Evolutionary conservation across 2,888 invertebrate genomes (phyloP).

Genomic region (Automeris io): DNA sequence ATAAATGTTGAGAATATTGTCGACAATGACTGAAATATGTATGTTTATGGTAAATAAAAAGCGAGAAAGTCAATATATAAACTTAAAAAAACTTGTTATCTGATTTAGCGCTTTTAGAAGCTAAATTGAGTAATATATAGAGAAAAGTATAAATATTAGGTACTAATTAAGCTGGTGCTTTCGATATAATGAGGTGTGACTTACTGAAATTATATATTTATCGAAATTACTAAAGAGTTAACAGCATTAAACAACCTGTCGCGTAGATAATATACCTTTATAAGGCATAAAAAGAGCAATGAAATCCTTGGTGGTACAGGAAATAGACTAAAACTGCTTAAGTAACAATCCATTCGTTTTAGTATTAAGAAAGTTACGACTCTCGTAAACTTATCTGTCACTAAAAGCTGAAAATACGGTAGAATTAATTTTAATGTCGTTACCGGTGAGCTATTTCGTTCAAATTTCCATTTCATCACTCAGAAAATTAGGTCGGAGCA

Average conservation of each 20-base stretch:
- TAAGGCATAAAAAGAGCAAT: slow-evolving; percentile 4
- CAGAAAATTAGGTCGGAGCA: slow-evolving; percentile 44
- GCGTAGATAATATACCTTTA: slow-evolving; percentile 1
- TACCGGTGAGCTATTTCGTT: slow-evolving; percentile 33
- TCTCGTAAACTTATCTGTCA: slow-evolving; percentile 44
- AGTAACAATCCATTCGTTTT: slow-evolving; percentile 28
- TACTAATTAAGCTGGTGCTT: too few relatives aligned
- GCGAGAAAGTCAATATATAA: too few relatives aligned
- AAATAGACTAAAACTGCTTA: slow-evolving; percentile 15
- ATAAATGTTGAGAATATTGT: too few relatives aligned
- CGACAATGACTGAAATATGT: too few relatives aligned
- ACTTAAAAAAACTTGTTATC: too few relatives aligned
- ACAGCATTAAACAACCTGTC: neutral
- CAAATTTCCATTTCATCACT: slow-evolving; percentile 41
- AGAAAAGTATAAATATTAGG: too few relatives aligned
- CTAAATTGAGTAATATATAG: too few relatives aligned
- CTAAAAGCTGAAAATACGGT: slow-evolving; percentile 38
- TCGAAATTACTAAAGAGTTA: slow-evolving; percentile 4
- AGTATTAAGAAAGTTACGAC: slow-evolving; percentile 30
- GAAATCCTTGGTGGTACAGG: slow-evolving; percentile 3
- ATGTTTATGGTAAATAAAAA: too few relatives aligned
- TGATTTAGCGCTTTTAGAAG: too few relatives aligned
- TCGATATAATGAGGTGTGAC: too few relatives aligned
- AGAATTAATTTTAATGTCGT: slow-evolving; percentile 42
- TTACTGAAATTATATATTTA: too few relatives aligned